These are phyloP conservation scores for Babylonia areolata DNA, from an alignment of 1,140 invertebrate genomes.

Conservation along the genomic window DNA sequence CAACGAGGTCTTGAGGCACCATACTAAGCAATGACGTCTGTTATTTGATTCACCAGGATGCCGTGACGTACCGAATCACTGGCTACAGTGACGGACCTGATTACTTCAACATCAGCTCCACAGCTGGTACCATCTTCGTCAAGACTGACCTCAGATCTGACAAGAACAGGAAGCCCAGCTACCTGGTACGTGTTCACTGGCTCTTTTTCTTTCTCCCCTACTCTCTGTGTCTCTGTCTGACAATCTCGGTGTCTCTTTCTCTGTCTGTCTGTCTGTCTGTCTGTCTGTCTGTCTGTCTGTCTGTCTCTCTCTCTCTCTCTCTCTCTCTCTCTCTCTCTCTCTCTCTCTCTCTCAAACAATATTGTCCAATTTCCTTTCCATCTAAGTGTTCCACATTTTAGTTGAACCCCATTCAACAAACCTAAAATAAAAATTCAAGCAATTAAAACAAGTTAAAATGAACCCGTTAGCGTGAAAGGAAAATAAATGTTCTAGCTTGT, in stretches of 20 bases:
- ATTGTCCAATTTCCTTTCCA: no score
- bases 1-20: no score
- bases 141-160: slow-evolving; percentile 53
- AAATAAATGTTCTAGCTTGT: no score
- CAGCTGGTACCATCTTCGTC: slow-evolving; percentile 56
- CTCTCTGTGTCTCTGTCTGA: not conserved
- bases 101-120: slow-evolving; percentile 66
- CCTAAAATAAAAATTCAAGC: no score
- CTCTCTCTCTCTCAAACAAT: no score
- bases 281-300: not conserved
- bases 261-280: not conserved
- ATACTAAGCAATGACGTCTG: no score
- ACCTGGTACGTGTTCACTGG: slow-evolving; percentile 36
- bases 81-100: slow-evolving; percentile 61
- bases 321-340: no score
- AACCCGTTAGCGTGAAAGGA: no score
- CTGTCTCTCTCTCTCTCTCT: not conserved
- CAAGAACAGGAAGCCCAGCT: slow-evolving; percentile 46
- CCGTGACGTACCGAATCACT: slow-evolving; percentile 56
- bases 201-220: not conserved
- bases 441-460: no score
- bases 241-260: not conserved
- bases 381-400: no score
- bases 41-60: slow-evolving; percentile 58
- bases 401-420: no score